Evolutionary conservation across 1,140 invertebrate species (phyloP).

Genomic region (Schlechtendalia chinensis): DNA sequence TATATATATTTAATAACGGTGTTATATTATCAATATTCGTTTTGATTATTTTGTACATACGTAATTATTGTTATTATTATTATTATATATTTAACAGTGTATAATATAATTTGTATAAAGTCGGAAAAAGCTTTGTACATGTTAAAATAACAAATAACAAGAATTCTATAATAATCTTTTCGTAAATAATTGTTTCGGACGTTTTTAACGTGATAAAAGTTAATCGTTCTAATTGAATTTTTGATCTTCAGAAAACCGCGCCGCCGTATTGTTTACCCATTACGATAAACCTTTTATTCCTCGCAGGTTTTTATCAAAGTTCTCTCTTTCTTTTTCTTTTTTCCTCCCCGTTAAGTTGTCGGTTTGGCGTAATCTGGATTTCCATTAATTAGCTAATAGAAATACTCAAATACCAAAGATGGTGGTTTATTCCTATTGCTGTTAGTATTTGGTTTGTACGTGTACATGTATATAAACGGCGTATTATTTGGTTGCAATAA

Average conservation of each 20-base stretch:
- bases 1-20: too few species aligned
- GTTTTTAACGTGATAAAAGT: slow-evolving; percentile 20
- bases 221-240: slow-evolving; percentile 37
- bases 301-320: slow-evolving; percentile 12
- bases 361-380: background rate
- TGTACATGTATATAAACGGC: too few species aligned
- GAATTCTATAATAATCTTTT: background rate
- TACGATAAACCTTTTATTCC: slow-evolving; percentile 25
- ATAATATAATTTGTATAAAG: too few species aligned
- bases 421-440: too few species aligned
- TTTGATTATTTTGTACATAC: too few species aligned
- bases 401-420: too few species aligned
- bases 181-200: background rate
- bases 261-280: slow-evolving; percentile 18
- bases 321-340: slow-evolving; percentile 3
- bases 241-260: background rate
- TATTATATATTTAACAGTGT: too few species aligned
- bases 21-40: too few species aligned
- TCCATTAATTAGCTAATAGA: slow-evolving; percentile 31
- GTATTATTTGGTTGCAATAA: too few species aligned
- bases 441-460: too few species aligned
- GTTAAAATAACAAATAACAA: slow-evolving; percentile 4
- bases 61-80: too few species aligned
- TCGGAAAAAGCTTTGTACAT: too few species aligned
- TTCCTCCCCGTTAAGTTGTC: slow-evolving; percentile 1